Evolutionary conservation across 2,797 vertebrate genomes (phyloP).

Genomic region (Rhabdophis nuchalis): DNA sequence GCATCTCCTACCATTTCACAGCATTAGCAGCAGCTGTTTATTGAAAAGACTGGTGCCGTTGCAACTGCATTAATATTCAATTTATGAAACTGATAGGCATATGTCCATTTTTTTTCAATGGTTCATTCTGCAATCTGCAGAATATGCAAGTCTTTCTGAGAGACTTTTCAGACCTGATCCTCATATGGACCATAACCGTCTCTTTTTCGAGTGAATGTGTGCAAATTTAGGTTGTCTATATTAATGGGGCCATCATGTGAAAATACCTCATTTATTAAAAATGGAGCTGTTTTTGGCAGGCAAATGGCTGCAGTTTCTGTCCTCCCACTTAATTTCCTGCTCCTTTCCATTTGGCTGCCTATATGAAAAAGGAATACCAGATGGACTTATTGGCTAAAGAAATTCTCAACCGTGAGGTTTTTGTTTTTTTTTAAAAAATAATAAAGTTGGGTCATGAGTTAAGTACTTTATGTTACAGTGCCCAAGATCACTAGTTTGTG

Average conservation of each 20-base stretch:
- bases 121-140: background rate
- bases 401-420: background rate
- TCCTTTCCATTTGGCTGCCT: background rate
- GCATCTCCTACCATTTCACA: background rate
- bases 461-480: background rate
- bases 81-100: background rate
- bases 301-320: background rate
- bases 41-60: background rate
- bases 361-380: background rate
- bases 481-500: background rate
- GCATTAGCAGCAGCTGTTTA: rapidly evolving
- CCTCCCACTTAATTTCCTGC: background rate
- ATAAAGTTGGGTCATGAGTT: background rate
- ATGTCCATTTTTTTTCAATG: background rate
- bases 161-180: background rate
- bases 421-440: background rate
- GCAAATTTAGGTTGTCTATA: background rate
- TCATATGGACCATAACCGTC: background rate
- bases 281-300: background rate
- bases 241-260: background rate
- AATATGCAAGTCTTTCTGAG: background rate
- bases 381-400: background rate
- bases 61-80: conserved; percentile 2
- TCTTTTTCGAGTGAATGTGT: background rate
- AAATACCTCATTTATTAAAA: background rate